Evolutionary conservation across 1,140 invertebrate genomes (phyloP).

Genomic region (Palaemon carinicauda): DNA sequence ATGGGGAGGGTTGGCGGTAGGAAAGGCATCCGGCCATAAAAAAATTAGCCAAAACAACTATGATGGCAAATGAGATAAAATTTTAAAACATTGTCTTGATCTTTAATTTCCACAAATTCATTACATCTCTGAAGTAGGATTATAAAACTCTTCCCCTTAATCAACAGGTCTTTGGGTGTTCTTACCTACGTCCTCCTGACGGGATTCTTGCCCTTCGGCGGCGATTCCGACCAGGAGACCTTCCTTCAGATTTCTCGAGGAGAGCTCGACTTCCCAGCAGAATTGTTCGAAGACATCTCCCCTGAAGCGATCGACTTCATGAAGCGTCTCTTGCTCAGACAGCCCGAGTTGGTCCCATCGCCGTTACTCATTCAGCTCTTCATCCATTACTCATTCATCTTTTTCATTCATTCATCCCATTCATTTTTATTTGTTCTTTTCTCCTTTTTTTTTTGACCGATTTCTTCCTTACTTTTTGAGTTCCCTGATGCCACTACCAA

Average conservation of each 20-base stretch:
- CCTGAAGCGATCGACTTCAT: slow-evolving; percentile 82
- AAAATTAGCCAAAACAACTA: no score
- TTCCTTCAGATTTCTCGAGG: slow-evolving; percentile 66
- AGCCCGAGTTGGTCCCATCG: slow-evolving; percentile 70
- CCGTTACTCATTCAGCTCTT: no score
- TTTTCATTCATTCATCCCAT: neutral
- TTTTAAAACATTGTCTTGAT: no score
- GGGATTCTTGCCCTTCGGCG: slow-evolving; percentile 79
- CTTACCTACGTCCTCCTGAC: slow-evolving; percentile 79
- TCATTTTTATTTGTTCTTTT: no score
- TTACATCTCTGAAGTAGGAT: neutral
- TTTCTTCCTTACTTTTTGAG: slow-evolving; percentile 7
- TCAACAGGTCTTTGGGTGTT: slow-evolving; percentile 75
- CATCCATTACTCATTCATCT: neutral
- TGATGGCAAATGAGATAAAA: no score
- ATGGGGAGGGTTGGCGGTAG: no score
- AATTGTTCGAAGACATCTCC: slow-evolving; percentile 87
- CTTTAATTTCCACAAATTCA: neutral
- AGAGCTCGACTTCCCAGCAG: slow-evolving; percentile 85
- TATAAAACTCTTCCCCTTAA: no score
- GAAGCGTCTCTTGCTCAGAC: slow-evolving; percentile 71
- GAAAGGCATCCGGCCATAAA: no score
- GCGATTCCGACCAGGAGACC: slow-evolving; percentile 80
- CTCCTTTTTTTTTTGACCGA: neutral
- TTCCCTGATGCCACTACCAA: no score